phyloP scores from a whole-genome alignment of 1,140 invertebrate genomes.

The Tachypleus tridentatus region DNA sequence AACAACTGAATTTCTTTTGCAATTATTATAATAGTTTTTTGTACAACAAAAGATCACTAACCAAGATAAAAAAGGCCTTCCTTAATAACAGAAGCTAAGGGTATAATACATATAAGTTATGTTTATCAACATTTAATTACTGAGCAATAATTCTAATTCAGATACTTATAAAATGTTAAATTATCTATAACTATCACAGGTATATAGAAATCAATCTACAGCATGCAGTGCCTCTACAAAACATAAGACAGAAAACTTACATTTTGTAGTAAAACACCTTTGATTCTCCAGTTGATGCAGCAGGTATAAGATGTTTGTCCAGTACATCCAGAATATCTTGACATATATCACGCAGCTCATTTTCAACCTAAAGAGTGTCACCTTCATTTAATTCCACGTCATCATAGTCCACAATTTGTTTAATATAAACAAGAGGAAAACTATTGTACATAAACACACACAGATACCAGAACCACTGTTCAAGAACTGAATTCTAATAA shows the following conservation, averaged over 20 bases:
- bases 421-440: background rate
- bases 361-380: constrained; percentile 56
- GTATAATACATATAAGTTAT: too few species aligned
- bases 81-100: too few species aligned
- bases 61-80: too few species aligned
- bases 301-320: constrained; percentile 86
- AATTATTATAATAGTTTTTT: too few species aligned
- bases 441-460: background rate
- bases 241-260: constrained; percentile 43
- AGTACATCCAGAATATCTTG: constrained; percentile 86
- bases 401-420: background rate
- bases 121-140: too few species aligned
- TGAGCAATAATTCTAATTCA: too few species aligned
- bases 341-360: constrained; percentile 91
- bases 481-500: background rate
- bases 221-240: background rate
- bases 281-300: constrained; percentile 80
- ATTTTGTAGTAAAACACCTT: constrained; percentile 99
- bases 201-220: too few species aligned
- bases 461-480: background rate
- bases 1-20: too few species aligned
- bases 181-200: too few species aligned
- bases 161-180: too few species aligned
- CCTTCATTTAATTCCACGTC: background rate
- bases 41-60: too few species aligned